These are phyloP conservation scores for Polydrusus tereticollis DNA, from an alignment of 2,888 invertebrate genomes.

Conservation along the genomic window DNA sequence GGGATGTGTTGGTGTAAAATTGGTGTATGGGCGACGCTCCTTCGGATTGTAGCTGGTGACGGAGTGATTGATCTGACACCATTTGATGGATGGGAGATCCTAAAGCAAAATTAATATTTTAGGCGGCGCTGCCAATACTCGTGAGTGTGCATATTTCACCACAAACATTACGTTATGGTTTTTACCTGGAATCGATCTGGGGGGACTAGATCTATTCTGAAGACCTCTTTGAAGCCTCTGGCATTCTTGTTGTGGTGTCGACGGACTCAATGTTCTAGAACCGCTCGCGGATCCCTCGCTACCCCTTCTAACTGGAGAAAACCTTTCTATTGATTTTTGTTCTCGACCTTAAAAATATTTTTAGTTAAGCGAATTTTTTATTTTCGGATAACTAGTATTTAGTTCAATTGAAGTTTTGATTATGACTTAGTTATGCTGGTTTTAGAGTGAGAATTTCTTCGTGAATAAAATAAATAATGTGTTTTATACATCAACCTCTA, in stretches of 20 bases:
- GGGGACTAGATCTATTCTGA: slow-evolving; percentile 67
- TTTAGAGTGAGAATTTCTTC: too few species aligned
- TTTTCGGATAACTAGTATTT: too few species aligned
- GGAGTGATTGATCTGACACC: slow-evolving; percentile 58
- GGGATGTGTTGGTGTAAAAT: slow-evolving; percentile 51
- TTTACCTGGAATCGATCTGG: slow-evolving; percentile 73
- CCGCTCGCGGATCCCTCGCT: slow-evolving; percentile 79
- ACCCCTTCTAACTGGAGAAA: slow-evolving; percentile 91
- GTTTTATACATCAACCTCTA: too few species aligned
- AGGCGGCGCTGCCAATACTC: too few species aligned
- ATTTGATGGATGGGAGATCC: slow-evolving; percentile 76
- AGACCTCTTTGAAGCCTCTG: slow-evolving; percentile 78
- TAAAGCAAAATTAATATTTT: slow-evolving; percentile 54
- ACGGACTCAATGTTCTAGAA: slow-evolving; percentile 72
- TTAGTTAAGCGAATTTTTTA: background rate
- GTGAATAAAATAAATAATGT: too few species aligned
- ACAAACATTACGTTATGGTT: too few species aligned
- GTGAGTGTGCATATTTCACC: too few species aligned
- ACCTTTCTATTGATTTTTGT: slow-evolving; percentile 77
- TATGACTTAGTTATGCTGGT: too few species aligned
- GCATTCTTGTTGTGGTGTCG: slow-evolving; percentile 82
- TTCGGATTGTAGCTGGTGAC: slow-evolving; percentile 61
- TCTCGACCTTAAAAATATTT: slow-evolving; percentile 68
- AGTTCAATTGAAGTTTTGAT: too few species aligned
- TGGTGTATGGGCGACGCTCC: slow-evolving; percentile 76